Evolutionary conservation across 2,888 invertebrate species (phyloP).

Genomic region (Ecliptopera silaceata): DNA sequence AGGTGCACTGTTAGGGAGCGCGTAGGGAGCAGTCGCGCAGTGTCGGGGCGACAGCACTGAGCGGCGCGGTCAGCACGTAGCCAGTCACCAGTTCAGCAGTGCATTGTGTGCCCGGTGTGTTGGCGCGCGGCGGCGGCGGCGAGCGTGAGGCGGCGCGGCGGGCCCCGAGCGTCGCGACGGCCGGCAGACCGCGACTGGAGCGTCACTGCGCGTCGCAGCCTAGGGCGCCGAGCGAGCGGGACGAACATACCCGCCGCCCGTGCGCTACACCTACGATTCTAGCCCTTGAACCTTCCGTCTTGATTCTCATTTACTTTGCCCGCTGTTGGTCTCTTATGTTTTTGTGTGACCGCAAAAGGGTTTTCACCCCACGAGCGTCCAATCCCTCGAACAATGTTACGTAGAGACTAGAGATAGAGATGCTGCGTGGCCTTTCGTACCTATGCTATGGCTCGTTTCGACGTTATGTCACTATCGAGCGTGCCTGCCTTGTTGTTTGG

Average conservation of each 20-base stretch:
- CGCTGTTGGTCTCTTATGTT: slow-evolving; percentile 65
- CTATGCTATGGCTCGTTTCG: slow-evolving; percentile 64
- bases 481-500: slow-evolving; percentile 70
- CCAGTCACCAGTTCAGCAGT: slow-evolving; percentile 52
- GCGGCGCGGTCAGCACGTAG: slow-evolving; percentile 42
- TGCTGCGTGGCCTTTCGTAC: slow-evolving; percentile 74
- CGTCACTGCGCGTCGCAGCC: slow-evolving; percentile 77
- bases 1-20: slow-evolving; percentile 24
- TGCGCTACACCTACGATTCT: slow-evolving; percentile 66
- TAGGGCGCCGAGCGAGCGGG: slow-evolving; percentile 77
- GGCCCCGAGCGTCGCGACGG: slow-evolving; percentile 81
- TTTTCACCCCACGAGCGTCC: slow-evolving; percentile 74
- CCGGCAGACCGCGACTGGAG: slow-evolving; percentile 82
- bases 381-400: slow-evolving; percentile 63
- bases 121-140: slow-evolving; percentile 69
- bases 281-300: slow-evolving; percentile 75
- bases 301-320: slow-evolving; percentile 73
- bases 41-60: slow-evolving; percentile 45
- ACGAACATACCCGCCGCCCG: slow-evolving; percentile 66
- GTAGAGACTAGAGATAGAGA: slow-evolving; percentile 76
- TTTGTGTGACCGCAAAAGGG: slow-evolving; percentile 70
- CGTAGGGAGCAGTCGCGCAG: slow-evolving; percentile 35
- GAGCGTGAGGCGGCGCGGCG: slow-evolving; percentile 59
- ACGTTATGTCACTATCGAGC: slow-evolving; percentile 79
- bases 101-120: slow-evolving; percentile 59